Evolutionary conservation across 2,888 invertebrate genomes (phyloP), one percentile per base, ranked within the genome.

Genomic region (Agrochola lychnidis): DNA sequence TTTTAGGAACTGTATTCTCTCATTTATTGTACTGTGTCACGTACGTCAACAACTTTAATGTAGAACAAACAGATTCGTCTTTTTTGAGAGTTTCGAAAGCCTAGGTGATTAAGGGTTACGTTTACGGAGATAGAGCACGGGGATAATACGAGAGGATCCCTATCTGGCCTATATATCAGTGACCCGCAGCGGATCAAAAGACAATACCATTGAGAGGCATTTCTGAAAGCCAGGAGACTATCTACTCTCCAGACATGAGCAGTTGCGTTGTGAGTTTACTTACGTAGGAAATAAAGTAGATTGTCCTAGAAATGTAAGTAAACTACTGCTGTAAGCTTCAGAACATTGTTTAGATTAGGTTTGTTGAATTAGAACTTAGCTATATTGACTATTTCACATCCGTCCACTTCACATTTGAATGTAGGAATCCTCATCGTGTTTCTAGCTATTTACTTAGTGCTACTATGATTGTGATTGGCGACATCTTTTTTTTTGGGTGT

Each of bases 161-260:
- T 91, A 91, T 90, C 90, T 90, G 84, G 82, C 85, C 87, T 84
- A 84, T 82, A 86, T 85, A 89, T 88, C 87, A 83, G 87, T 75
- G 82, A 79, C 76, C 85, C 83, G 72, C 78, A 73, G 59, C 76
- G 84, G 85, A 79, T 83, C 78, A 83, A 83, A 84, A 85, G 82
- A 87, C 86, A 89, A 88, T 87, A 88, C 85, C 79, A 80, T 87
- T 83, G 84, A 85, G 85, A 82, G 86, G 77, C 78, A 79, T 86
- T 86, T 86, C 81, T 78, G 59, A 77, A 87, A 87, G 87, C 77
- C 75, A 61, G 74, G 77, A 45, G 71, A 70, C 77, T 86, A 78
- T 64, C 62, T 79, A 76, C 70, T 62, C 73, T 75, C 71, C 19
- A 51, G 73, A 48, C 76, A 67, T 79, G 80, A 70, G 45, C 78